Evolutionary conservation across 1,140 invertebrate genomes (phyloP), one percentile per base, ranked within the genome.

Genomic region (Ips typographus): DNA sequence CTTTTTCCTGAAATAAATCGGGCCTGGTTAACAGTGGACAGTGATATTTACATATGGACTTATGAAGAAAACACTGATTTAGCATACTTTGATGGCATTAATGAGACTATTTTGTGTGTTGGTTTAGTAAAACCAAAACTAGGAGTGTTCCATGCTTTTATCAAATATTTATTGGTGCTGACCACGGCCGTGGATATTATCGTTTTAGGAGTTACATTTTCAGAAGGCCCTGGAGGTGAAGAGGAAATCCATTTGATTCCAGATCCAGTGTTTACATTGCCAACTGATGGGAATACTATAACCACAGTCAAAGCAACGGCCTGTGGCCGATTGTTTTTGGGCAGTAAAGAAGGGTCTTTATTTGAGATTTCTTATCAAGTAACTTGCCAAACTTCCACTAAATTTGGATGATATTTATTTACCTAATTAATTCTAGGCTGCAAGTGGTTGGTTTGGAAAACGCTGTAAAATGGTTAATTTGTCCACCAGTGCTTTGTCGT

Each of bases 21-120:
- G 78, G 96, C 96, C 0, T 99, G 96, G 96, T 81, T 99, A 36
- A 94, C 95, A 39, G 95, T 99, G 77, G 98, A 99, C 78, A 98
- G 93, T 77, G 95, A 98, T 83, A 94, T 99, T 73, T 99, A 98
- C 84, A 87, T 98, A 1, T 98, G 95, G 95, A 91, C 92, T 51
- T 98, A 94, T 84, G 93, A 95, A 82, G 89, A 94, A 80, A 92
- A 92, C 40, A 86, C 88, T 71, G 94, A 97, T 85, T 87, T 96
- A 7, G 93, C 94, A 3, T 96, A 95, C 82, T 97, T 93, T 83
- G 94, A 97, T 87, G 94, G 94, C 0, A 82, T 96, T 1, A 92
- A 89, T 77, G 94, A 96, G 78, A 92, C 93, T 22, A 96, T 98
- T 76, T 85, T 96, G 6, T 90, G 91, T 80, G 92, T 94, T 37